These are phyloP conservation scores for Sebastolobus altivelis DNA, from an alignment of 2,797 vertebrate genomes.

Conservation along the genomic window DNA sequence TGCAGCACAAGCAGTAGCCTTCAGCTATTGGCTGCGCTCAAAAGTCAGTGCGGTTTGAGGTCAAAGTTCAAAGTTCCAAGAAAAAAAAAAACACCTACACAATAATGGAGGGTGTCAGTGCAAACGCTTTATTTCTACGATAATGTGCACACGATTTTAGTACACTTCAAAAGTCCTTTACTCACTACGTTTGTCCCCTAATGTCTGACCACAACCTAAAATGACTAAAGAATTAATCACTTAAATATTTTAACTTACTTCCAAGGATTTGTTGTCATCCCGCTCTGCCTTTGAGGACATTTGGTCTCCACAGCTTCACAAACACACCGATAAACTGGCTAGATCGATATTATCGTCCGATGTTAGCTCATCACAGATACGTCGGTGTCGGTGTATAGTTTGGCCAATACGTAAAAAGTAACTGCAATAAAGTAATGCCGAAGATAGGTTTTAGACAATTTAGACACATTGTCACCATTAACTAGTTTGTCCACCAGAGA, in stretches of 20 bases:
- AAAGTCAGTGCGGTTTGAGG: background rate
- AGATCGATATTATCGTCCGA: accelerated
- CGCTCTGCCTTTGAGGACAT: background rate
- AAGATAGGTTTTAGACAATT: background rate
- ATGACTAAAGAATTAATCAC: background rate
- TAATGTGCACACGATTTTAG: background rate
- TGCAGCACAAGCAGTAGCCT: background rate
- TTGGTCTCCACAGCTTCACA: background rate
- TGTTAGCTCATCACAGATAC: background rate
- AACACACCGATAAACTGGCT: background rate
- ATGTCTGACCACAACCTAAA: background rate
- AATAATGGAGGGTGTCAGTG: background rate
- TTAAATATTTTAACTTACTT: background rate
- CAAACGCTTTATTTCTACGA: background rate
- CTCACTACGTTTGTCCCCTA: background rate
- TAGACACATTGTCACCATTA: background rate
- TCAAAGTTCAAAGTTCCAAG: background rate
- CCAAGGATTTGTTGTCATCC: background rate
- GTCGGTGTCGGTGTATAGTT: background rate
- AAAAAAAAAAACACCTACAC: background rate
- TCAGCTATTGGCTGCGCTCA: background rate
- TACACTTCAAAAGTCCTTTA: background rate
- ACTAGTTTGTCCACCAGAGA: conserved; percentile 52
- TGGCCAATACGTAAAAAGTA: background rate
- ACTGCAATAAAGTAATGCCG: background rate